These are phyloP conservation scores for Drosophila orosa DNA, from an alignment of 1,140 invertebrate genomes.

Conservation along the genomic window DNA sequence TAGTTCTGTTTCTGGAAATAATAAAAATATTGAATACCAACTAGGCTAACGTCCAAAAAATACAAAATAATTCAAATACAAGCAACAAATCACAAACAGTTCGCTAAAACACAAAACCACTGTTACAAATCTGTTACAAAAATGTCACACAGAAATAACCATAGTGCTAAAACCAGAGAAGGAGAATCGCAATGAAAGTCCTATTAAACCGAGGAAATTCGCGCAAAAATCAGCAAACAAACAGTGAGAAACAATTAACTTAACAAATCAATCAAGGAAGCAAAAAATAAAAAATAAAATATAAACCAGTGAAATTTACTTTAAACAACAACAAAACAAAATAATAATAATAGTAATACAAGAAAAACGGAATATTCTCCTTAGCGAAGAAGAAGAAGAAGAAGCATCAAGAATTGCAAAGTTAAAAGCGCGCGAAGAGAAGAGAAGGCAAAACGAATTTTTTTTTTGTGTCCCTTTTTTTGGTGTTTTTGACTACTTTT, in stretches of 20 bases:
- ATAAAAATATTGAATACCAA: slow-evolving; percentile 10
- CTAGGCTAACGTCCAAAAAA: slow-evolving; percentile 37
- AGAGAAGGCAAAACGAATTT: slow-evolving; percentile 30
- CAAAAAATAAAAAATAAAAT: not conserved
- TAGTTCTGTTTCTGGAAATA: slow-evolving; percentile 16
- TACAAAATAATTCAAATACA: slow-evolving; percentile 5
- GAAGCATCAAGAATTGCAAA: slow-evolving; percentile 1
- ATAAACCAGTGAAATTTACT: slow-evolving; percentile 3
- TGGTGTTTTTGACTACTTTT: slow-evolving; percentile 37
- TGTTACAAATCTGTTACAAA: slow-evolving; percentile 11
- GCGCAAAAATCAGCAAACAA: slow-evolving; percentile 5
- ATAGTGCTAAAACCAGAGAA: slow-evolving; percentile 22
- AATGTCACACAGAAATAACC: slow-evolving; percentile 24
- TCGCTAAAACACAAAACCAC: slow-evolving; percentile 4
- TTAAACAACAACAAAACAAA: not conserved
- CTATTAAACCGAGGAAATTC: slow-evolving; percentile 3
- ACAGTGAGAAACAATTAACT: slow-evolving; percentile 10
- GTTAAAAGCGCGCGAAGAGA: slow-evolving; percentile 15
- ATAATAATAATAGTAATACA: not conserved
- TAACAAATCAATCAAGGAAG: slow-evolving; percentile 4
- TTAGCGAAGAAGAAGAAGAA: not conserved
- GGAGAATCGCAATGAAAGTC: slow-evolving; percentile 4
- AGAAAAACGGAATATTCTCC: slow-evolving; percentile 1
- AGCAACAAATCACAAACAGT: slow-evolving; percentile 11
- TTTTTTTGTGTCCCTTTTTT: slow-evolving; percentile 53